phyloP scores from a whole-genome alignment of 2,113 vertebrate genomes.

The Burhinus oedicnemus region DNA sequence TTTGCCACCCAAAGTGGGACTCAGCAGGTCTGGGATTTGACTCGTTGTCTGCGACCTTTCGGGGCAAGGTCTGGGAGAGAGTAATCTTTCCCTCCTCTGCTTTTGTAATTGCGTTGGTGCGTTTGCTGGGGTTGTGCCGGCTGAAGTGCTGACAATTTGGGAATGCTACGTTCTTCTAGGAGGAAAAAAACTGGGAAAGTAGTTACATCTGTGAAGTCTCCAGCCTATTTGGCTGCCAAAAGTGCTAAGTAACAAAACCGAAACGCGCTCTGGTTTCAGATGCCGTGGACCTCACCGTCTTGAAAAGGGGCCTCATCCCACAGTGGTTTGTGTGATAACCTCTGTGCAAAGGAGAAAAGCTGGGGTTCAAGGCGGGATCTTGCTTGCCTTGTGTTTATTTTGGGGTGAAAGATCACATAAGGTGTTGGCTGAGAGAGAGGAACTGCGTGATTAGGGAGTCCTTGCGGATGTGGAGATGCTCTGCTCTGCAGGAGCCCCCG shows the following conservation, averaged over 20 bases:
- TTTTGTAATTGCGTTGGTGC: background rate
- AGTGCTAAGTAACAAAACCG: background rate
- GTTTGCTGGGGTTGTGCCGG: background rate
- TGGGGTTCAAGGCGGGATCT: background rate
- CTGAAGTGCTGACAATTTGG: background rate
- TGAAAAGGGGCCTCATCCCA: background rate
- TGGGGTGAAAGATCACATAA: background rate
- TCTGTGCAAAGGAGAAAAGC: background rate
- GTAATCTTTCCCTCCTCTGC: background rate
- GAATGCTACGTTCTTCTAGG: background rate
- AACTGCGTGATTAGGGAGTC: fast-evolving
- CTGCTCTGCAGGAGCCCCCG: fast-evolving
- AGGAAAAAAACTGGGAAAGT: background rate
- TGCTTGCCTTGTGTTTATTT: fast-evolving
- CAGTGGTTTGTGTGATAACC: fast-evolving
- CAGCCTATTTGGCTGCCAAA: background rate
- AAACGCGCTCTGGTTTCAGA: background rate
- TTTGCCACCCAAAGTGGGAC: background rate
- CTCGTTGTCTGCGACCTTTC: background rate
- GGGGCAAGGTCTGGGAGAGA: background rate
- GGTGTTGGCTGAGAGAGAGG: background rate
- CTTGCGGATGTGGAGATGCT: background rate
- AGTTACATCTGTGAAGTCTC: constrained; percentile 15
- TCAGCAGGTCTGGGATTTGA: background rate
- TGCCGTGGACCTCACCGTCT: fast-evolving